Evolutionary conservation across 2,113 vertebrate genomes (phyloP), one percentile per base, ranked within the genome.

Genomic region (Alectura lathami): DNA sequence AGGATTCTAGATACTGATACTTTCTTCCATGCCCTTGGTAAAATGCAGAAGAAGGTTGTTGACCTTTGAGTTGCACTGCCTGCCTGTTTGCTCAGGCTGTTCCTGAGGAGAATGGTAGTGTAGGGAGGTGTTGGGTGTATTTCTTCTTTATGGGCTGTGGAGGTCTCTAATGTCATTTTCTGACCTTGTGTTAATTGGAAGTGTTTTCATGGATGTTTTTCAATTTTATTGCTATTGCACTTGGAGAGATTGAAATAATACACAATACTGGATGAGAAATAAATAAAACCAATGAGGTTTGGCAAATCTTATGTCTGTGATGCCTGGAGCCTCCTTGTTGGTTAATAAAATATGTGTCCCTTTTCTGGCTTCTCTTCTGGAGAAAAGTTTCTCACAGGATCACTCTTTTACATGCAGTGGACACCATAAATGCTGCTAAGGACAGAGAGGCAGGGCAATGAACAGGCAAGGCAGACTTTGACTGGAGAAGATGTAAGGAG

Each of bases 131-230:
- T 38, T 80, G 36, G 23, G 8, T 68, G 4, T 73, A 87, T 89
- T 92, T 93, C 34, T 91, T 93, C 88, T 83, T 94, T 82, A 91
- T 86, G 74, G 74, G 36, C 53, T 66, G 24, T 84, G 66, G 86
- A 94, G 86, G 74, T 91, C 80, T 93, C 48, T 89, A 92, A 86
- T 92, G 81, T 76, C 3, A 42, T 92, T 95, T 93, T 92, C 69
- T 95, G 91, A 96, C 91, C 94, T 96, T 93, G 80, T 92, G 89
- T 94, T 95, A 96, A 96, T 96, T 95, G 66, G 60, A 91, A 93
- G 62, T 69, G 36, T 93, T 92, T 96, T 78, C 57, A 57, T 3
- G 9, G 73, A 81, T 93, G 30, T 93, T 94, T 92, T 94, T 96
- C 91, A 93, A 76, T 89, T 95, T 96, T 92, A 96, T 69, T 94